Conservation (phyloP, 2,888 invertebrate species). For the Cephalotes varians region DNA sequence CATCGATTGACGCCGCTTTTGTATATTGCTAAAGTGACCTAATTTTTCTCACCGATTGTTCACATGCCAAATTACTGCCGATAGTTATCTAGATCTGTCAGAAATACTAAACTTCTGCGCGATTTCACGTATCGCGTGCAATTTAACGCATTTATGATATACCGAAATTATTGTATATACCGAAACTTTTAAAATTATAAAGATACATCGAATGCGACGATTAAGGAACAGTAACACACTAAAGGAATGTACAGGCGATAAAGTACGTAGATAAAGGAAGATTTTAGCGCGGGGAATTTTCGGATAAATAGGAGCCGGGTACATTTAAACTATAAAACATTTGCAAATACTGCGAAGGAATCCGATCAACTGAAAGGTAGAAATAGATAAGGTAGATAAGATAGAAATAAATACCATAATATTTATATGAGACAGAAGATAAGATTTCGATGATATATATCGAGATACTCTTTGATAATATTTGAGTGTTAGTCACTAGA, state of each 20-base stretch:
- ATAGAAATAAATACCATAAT: conserved; percentile 1
- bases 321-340: conserved; percentile 42
- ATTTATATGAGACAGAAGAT: conserved; percentile 16
- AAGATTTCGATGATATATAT: not conserved
- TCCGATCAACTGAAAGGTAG: conserved; percentile 54
- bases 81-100: not conserved
- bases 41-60: not conserved
- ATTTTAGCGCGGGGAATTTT: conserved; percentile 65
- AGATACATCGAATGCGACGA: not conserved
- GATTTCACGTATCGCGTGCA: conserved; percentile 8
- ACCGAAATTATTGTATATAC: no score
- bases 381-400: no score
- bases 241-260: not conserved
- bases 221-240: not conserved
- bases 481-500: not conserved
- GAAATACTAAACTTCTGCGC: not conserved
- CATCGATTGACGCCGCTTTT: not conserved
- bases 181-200: conserved; percentile 18
- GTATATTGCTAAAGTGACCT: not conserved
- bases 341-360: conserved; percentile 57
- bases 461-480: not conserved
- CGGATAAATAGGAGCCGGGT: conserved; percentile 60
- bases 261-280: conserved; percentile 25
- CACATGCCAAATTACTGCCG: not conserved
- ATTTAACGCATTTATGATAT: conserved; percentile 31